Conservation (phyloP, 2,888 invertebrate genomes). For the Agrilus cyanescens region DNA sequence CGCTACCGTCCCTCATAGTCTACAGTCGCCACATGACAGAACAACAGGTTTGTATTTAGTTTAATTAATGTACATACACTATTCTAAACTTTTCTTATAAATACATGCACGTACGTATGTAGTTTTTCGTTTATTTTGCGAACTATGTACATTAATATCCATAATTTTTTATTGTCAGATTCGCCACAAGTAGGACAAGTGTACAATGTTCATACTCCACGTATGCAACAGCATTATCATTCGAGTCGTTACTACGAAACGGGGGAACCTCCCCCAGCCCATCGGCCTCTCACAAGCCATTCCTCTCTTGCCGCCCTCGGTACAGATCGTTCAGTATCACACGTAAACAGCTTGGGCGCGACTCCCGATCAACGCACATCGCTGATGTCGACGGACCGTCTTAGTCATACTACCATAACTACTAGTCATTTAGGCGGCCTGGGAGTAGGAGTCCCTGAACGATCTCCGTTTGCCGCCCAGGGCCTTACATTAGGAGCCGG, state of each 20-base stretch:
- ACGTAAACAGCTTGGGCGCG: conserved; percentile 27
- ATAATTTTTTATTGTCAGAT: conserved; percentile 31
- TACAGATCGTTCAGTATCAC: conserved; percentile 30
- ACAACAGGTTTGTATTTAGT: conserved; percentile 40
- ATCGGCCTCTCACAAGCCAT: conserved; percentile 36
- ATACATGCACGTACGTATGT: not conserved
- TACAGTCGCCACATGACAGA: conserved; percentile 59
- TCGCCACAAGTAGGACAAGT: conserved; percentile 60
- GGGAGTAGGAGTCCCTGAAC: conserved; percentile 23
- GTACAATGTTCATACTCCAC: conserved; percentile 36
- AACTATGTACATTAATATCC: not conserved
- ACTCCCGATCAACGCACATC: conserved; percentile 22
- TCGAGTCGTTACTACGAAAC: conserved; percentile 46
- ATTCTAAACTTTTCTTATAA: not conserved
- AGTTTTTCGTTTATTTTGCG: conserved; percentile 1
- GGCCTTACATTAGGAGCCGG: conserved; percentile 33
- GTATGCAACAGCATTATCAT: conserved; percentile 36
- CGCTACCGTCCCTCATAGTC: conserved; percentile 53
- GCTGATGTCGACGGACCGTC: conserved; percentile 23
- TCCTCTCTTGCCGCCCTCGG: conserved; percentile 29
- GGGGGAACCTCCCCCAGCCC: conserved; percentile 51
- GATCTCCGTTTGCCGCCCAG: conserved; percentile 26
- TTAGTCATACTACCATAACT: conserved; percentile 26
- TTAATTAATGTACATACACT: not conserved
- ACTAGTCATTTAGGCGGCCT: conserved; percentile 24